phyloP scores from a whole-genome alignment of 2,888 invertebrate species.

The Trissoscelio sp. region DNA sequence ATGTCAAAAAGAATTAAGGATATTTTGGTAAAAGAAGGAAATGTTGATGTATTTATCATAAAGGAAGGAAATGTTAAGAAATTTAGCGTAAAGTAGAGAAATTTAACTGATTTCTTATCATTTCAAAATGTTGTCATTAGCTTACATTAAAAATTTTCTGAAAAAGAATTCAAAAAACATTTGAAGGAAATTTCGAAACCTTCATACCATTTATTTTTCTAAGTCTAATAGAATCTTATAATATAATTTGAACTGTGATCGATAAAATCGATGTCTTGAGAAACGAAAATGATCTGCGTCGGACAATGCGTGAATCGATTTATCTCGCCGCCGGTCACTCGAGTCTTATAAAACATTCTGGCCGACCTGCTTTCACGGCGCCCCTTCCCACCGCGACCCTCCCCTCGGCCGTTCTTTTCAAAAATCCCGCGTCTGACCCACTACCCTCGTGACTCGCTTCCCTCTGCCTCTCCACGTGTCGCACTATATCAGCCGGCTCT shows the following conservation, averaged over 20 bases:
- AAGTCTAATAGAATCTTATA: too few species aligned
- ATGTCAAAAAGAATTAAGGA: too few species aligned
- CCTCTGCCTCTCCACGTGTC: slow-evolving; percentile 71
- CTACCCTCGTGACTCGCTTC: slow-evolving; percentile 80
- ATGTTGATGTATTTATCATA: too few species aligned
- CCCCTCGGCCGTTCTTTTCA: slow-evolving; percentile 65
- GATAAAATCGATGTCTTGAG: slow-evolving; percentile 17
- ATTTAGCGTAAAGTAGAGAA: too few species aligned
- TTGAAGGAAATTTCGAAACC: too few species aligned
- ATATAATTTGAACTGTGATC: slow-evolving; percentile 14
- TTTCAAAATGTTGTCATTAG: too few species aligned
- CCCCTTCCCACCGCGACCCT: slow-evolving; percentile 56
- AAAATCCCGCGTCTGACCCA: slow-evolving; percentile 78
- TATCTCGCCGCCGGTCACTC: slow-evolving; percentile 63
- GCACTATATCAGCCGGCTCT: slow-evolving; percentile 64
- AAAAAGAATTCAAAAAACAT: too few species aligned
- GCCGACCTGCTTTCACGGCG: slow-evolving; percentile 75
- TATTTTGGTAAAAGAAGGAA: too few species aligned
- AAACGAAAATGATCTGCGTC: slow-evolving; percentile 34
- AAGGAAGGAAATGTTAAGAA: too few species aligned
- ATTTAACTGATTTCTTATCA: too few species aligned
- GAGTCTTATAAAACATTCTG: slow-evolving; percentile 71
- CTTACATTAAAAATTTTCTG: too few species aligned
- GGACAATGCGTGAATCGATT: slow-evolving; percentile 65
- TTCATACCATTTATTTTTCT: too few species aligned